Percentiles rank a stretch among this genome's conserved stretches.
Conservation (phyloP, 2,113 vertebrate genomes). For the Entosphenus tridentatus region DNA sequence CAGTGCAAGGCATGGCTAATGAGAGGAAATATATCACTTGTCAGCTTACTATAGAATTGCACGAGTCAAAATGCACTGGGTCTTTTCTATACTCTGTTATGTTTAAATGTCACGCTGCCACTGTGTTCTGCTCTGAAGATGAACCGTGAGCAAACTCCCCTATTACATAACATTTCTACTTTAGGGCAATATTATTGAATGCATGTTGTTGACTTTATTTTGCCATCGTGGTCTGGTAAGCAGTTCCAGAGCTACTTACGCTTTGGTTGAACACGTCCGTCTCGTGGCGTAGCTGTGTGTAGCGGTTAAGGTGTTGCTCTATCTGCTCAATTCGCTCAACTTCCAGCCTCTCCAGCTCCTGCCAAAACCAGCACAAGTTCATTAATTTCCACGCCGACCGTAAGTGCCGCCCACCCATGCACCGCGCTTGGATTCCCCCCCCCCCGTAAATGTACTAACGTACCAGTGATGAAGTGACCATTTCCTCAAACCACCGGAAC, state of each 20-base stretch:
- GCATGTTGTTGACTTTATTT: too few relatives aligned
- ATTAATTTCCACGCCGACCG: neutral
- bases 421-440: neutral
- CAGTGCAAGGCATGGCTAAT: too few relatives aligned
- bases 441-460: slow-evolving; percentile 10
- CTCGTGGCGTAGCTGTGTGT: slow-evolving; percentile 79
- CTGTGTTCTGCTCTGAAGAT: too few relatives aligned
- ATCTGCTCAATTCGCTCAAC: slow-evolving; percentile 88
- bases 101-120: too few relatives aligned
- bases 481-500: slow-evolving; percentile 98
- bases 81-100: too few relatives aligned
- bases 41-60: too few relatives aligned
- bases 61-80: too few relatives aligned
- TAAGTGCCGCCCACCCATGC: neutral
- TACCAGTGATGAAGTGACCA: slow-evolving; percentile 90
- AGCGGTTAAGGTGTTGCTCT: slow-evolving; percentile 73
- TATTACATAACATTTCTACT: too few relatives aligned
- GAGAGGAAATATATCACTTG: too few relatives aligned
- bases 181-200: too few relatives aligned
- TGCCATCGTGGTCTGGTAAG: too few relatives aligned
- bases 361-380: slow-evolving; percentile 1
- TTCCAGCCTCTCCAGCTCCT: slow-evolving; percentile 88
- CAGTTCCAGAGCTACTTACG: slow-evolving; percentile 27
- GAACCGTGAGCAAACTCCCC: too few relatives aligned
- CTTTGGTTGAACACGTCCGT: slow-evolving; percentile 99